phyloP scores from a whole-genome alignment of 2,113 vertebrate genomes.

The Rattus norvegicus region DNA sequence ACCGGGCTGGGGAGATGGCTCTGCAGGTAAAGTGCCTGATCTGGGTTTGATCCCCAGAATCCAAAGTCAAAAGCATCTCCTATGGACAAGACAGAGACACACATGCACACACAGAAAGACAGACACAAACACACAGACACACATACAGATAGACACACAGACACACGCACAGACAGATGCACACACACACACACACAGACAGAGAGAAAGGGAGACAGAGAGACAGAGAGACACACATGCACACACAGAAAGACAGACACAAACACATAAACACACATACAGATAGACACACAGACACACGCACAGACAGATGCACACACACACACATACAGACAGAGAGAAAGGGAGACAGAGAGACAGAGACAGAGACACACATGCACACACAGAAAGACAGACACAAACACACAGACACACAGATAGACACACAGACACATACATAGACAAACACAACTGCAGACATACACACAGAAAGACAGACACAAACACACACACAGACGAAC shows the following conservation, averaged over 20 bases:
- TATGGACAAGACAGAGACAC: not conserved
- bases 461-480: not conserved
- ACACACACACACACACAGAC: not conserved
- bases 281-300: not conserved
- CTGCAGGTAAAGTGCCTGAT: not conserved
- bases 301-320: not conserved
- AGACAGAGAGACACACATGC: not conserved
- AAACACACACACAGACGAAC: not conserved
- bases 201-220: not conserved
- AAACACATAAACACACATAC: not conserved
- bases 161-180: not conserved
- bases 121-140: not conserved
- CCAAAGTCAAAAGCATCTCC: not conserved
- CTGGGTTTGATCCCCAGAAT: not conserved
- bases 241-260: not conserved
- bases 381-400: not conserved
- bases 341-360: not conserved
- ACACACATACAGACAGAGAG: not conserved
- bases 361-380: not conserved
- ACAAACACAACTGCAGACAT: not conserved
- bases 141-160: not conserved
- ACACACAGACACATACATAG: too few species aligned
- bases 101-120: not conserved
- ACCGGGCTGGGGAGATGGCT: not conserved
- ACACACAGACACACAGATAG: not conserved